Evolutionary conservation across 2,888 invertebrate species (phyloP).

Genomic region (Drosophila siamana): DNA sequence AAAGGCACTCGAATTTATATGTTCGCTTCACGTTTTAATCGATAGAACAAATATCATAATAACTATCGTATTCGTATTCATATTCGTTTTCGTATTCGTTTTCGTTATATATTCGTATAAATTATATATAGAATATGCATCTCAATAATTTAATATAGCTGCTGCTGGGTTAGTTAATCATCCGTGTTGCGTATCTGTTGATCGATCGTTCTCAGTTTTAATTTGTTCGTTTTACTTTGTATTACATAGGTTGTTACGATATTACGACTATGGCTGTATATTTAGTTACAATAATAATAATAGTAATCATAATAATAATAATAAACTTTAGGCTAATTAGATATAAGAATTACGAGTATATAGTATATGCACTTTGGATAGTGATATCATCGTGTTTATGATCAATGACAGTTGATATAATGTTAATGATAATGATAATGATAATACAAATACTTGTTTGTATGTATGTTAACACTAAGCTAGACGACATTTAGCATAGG

Average conservation of each 20-base stretch:
- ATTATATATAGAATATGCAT: conserved; percentile 21
- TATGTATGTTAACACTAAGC: conserved; percentile 53
- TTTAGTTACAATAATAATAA: conserved; percentile 56
- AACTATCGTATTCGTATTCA: conserved; percentile 46
- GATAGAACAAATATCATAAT: conserved; percentile 62
- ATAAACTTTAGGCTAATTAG: conserved; percentile 56
- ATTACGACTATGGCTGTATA: conserved; percentile 41
- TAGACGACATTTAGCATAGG: conserved; percentile 80
- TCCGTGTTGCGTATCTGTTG: conserved; percentile 45
- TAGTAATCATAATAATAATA: conserved; percentile 23
- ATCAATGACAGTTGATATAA: conserved; percentile 14
- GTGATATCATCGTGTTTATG: conserved; percentile 18
- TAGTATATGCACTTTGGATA: conserved; percentile 59
- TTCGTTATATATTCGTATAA: conserved; percentile 20
- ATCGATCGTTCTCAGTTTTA: conserved; percentile 57
- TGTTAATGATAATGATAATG: conserved; percentile 22
- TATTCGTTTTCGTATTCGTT: conserved; percentile 33
- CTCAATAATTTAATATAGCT: conserved; percentile 23
- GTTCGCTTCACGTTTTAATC: conserved; percentile 55
- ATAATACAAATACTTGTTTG: conserved; percentile 28
- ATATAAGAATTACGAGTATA: conserved; percentile 46
- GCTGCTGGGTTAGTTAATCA: conserved; percentile 13
- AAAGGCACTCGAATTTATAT: conserved; percentile 16
- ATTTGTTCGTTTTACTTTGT: conserved; percentile 21
- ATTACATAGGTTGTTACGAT: conserved; percentile 13